Evolutionary conservation across 2,888 invertebrate genomes (phyloP), one percentile per base, ranked within the genome.

Genomic region (Drosophila paracracens): DNA sequence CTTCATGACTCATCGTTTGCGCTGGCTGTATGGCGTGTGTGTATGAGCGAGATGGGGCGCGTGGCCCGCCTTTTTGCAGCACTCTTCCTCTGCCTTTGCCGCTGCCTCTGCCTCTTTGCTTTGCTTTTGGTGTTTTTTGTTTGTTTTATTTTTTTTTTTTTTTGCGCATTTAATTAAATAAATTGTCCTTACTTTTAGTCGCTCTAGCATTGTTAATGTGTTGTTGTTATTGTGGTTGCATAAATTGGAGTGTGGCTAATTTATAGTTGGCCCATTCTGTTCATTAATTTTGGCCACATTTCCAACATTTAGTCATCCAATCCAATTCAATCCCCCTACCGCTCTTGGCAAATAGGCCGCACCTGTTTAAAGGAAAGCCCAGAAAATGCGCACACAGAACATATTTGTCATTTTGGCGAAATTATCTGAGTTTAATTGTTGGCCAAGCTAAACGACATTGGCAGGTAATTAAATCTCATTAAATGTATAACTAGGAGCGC

Each of bases 1-100:
- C 93, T 93, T 93, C 93, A 93, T 93, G 93, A 93, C 93, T 93
- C 93, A 93, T 93, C 93, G 90, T 86, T 91, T 69, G 81, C 57
- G 56, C 68, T 74, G 70, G 61, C 46, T 16, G n/a, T 48, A 46
- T 33, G 35, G 51, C 35, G 21, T 33, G n/a, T 35, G 16, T 67
- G 70, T 50, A 54, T 57, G 36, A 58, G 74, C 70, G 69, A 58
- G 62, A 77, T 74, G 57, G 31, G 76, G 76, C 71, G 70, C 73
- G 53, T 63, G 81, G 79, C 76, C 80, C 82, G 72, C 82, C 82
- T 79, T 73, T 81, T 79, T 76, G 36, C 36, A 54, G 27, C 59
- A 29, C 31, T 38, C 53, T 31, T 31, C 52, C 66, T 35, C 64
- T 53, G 61, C 54, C 65, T 62, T 59, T 64, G 58, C 58, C 53